These are phyloP conservation scores for Blennius ocellaris DNA, from an alignment of 2,113 vertebrate genomes.

Conservation along the genomic window DNA sequence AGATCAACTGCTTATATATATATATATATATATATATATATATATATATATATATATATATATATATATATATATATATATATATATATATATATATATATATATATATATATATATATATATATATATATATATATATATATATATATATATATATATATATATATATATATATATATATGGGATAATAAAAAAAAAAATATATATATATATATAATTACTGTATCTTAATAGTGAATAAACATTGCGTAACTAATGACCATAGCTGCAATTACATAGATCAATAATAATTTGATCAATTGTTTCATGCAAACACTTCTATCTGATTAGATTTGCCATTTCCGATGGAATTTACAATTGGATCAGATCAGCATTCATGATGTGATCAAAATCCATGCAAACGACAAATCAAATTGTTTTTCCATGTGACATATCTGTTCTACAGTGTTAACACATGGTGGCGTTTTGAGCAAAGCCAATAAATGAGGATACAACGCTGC, in stretches of 20 bases:
- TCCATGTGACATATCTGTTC: too few species aligned
- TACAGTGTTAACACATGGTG: too few species aligned
- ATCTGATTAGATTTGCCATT: too few species aligned
- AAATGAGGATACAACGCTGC: too few species aligned
- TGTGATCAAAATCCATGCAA: too few species aligned
- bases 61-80: neutral
- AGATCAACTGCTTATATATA: conserved; percentile 11
- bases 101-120: neutral
- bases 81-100: neutral
- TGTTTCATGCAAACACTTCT: too few species aligned
- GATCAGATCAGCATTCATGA: too few species aligned
- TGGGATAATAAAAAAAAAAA: too few species aligned
- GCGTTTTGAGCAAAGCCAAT: too few species aligned
- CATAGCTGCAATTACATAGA: neutral
- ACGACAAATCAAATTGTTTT: too few species aligned
- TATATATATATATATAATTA: neutral
- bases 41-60: neutral
- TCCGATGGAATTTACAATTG: too few species aligned
- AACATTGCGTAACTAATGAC: neutral
- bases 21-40: neutral
- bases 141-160: neutral
- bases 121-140: neutral
- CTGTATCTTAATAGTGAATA: neutral
- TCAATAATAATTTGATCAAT: too few species aligned
- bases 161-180: neutral